Percentiles rank a stretch among this genome's conserved stretches.
Evolutionary conservation across 2,888 invertebrate genomes (phyloP).

Genomic region (Drosophila putrida): DNA sequence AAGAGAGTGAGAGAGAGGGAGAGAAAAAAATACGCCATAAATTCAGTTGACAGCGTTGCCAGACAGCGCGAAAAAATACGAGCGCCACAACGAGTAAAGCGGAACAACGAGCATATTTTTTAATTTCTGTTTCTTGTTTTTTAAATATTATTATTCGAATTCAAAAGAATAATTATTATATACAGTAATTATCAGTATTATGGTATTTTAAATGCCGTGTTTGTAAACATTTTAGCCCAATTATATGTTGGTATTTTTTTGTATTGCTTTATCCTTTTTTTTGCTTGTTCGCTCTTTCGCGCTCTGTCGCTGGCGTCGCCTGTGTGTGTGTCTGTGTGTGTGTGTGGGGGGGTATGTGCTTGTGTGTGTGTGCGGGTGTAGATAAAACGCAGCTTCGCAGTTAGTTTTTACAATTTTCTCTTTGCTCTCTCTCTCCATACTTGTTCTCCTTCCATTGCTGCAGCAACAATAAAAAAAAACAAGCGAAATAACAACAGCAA

Average conservation of each 20-base stretch:
- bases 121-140: neutral
- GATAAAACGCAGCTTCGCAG: constrained; percentile 42
- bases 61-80: constrained; percentile 10
- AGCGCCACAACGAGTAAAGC: constrained; percentile 44
- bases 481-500: neutral
- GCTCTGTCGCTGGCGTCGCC: constrained; percentile 21
- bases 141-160: neutral
- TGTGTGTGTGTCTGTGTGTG: constrained; percentile 13
- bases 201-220: no score
- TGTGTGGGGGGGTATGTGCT: constrained; percentile 9
- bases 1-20: neutral
- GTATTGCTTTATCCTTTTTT: neutral
- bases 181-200: no score
- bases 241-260: neutral
- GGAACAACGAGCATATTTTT: constrained; percentile 28
- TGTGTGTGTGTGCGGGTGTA: constrained; percentile 39
- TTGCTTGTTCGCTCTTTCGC: constrained; percentile 23
- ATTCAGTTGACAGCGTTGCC: constrained; percentile 48
- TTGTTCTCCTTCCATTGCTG: neutral
- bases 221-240: neutral
- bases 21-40: constrained; percentile 3
- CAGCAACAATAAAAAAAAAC: constrained; percentile 31
- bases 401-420: constrained; percentile 18
- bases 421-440: neutral
- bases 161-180: no score